These are phyloP conservation scores for Leucophenga montana DNA, from an alignment of 2,888 invertebrate genomes.

Conservation along the genomic window DNA sequence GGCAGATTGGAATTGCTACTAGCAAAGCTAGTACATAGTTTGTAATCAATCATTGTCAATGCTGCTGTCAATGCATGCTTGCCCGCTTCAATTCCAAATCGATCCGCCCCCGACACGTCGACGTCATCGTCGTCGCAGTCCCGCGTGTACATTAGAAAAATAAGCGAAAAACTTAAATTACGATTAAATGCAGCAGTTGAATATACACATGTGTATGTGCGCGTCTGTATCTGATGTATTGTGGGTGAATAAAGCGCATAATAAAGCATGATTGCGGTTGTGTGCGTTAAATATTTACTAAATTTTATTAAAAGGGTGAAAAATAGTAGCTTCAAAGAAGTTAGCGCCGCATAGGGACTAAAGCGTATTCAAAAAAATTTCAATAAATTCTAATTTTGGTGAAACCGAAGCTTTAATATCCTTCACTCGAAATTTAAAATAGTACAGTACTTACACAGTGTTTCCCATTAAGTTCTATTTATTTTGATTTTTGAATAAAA, in stretches of 20 bases:
- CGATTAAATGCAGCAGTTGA: constrained; percentile 13
- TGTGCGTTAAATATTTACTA: constrained; percentile 23
- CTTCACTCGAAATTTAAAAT: too few species aligned
- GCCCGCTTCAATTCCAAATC: neutral
- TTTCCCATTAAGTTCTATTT: too few species aligned
- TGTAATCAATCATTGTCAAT: constrained; percentile 70
- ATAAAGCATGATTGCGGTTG: neutral
- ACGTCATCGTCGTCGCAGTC: neutral
- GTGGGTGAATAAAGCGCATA: neutral
- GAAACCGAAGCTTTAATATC: too few species aligned
- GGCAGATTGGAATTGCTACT: constrained; percentile 34
- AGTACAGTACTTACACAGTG: too few species aligned
- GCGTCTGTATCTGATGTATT: constrained; percentile 26
- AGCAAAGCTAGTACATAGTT: constrained; percentile 47
- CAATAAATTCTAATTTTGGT: too few species aligned
- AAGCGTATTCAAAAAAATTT: too few species aligned
- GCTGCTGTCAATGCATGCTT: constrained; percentile 64
- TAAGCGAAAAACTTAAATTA: constrained; percentile 57
- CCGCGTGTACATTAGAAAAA: constrained; percentile 4
- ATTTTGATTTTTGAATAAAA: too few species aligned
- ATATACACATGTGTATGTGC: neutral
- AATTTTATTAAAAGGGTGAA: neutral
- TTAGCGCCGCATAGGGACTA: too few species aligned
- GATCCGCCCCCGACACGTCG: neutral
- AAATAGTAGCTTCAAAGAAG: too few species aligned